Evolutionary conservation across 2,113 vertebrate genomes (phyloP).

Genomic region (Cebus imitator): DNA sequence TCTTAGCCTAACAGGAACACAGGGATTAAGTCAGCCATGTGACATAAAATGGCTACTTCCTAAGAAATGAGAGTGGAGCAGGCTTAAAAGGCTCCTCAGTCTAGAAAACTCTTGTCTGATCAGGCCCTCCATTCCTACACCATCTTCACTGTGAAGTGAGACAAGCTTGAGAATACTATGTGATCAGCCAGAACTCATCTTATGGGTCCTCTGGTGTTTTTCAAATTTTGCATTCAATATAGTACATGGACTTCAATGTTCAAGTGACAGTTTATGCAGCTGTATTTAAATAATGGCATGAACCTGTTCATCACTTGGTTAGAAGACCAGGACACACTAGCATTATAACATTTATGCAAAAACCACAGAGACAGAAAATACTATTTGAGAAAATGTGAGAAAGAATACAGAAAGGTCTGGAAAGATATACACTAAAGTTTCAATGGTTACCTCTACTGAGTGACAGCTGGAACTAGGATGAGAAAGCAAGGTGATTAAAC

Average conservation of each 20-base stretch:
- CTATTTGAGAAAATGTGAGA: neutral
- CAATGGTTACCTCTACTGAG: neutral
- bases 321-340: neutral
- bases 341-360: neutral
- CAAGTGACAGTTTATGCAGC: neutral
- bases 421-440: neutral
- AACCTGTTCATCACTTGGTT: neutral
- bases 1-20: neutral
- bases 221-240: neutral
- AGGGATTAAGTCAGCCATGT: neutral
- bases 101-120: neutral
- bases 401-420: neutral
- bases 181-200: neutral
- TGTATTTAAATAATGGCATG: neutral
- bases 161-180: neutral
- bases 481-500: neutral
- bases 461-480: neutral
- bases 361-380: neutral
- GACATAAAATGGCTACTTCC: neutral
- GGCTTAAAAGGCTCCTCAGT: neutral
- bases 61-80: neutral
- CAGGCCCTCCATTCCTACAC: neutral
- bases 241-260: neutral
- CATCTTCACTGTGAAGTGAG: neutral
- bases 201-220: neutral